Evolutionary conservation across 1,140 invertebrate species (phyloP).

Genomic region (Littorina saxatilis): DNA sequence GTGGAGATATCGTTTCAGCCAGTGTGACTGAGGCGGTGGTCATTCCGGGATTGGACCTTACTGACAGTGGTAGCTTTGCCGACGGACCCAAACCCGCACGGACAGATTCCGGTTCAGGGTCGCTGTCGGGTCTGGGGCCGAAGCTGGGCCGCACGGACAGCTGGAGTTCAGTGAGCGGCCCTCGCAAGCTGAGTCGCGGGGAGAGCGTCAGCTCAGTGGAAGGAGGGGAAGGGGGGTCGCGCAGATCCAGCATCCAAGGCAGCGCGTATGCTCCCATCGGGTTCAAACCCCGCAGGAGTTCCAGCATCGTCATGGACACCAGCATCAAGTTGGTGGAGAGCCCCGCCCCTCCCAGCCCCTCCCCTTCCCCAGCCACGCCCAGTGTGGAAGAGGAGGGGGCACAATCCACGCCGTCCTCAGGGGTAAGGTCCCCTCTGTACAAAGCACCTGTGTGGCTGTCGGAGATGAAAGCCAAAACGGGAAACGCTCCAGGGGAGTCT

Average conservation of each 20-base stretch:
- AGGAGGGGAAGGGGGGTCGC: background rate
- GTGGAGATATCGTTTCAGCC: background rate
- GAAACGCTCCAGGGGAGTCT: background rate
- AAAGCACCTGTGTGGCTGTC: conserved; percentile 6
- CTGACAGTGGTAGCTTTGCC: background rate
- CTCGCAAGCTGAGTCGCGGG: conserved; percentile 2
- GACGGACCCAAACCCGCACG: background rate
- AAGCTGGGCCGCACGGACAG: conserved; percentile 2
- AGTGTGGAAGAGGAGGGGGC: background rate
- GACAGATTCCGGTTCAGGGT: background rate
- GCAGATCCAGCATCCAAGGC: conserved; percentile 21
- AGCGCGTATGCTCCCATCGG: conserved; percentile 30
- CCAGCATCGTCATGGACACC: conserved; percentile 26
- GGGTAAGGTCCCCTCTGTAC: background rate
- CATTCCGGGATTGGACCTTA: background rate
- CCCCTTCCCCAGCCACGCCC: background rate
- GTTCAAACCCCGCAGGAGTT: conserved; percentile 19
- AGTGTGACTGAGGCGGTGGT: too few relatives aligned
- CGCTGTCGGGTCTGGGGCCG: too few relatives aligned
- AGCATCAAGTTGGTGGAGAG: conserved; percentile 10
- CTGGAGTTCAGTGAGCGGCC: conserved; percentile 21
- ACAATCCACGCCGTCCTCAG: background rate
- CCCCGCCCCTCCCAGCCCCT: background rate
- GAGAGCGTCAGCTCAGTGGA: conserved; percentile 28
- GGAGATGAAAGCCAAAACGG: conserved; percentile 27